These are phyloP conservation scores for Trematomus bernacchii DNA, from an alignment of 2,797 vertebrate species.

Conservation along the genomic window DNA sequence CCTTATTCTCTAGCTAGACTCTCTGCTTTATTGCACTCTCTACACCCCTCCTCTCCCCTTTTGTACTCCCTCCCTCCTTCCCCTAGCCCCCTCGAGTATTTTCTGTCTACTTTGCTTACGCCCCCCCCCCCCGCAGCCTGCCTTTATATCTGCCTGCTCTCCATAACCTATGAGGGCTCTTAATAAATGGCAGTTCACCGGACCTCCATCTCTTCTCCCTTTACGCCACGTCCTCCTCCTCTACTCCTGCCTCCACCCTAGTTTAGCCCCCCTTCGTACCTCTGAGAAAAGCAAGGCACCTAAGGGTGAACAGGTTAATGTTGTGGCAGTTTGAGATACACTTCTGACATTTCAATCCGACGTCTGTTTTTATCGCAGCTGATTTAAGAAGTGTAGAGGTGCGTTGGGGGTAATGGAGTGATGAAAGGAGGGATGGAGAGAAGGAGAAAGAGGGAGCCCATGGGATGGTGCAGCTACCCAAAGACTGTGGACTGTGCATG, in stretches of 20 bases:
- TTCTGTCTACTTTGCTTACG: slow-evolving; percentile 66
- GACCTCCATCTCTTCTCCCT: slow-evolving; percentile 7
- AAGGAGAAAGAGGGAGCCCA: slow-evolving; percentile 30
- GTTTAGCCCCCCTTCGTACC: slow-evolving; percentile 13
- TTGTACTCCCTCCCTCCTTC: slow-evolving; percentile 2
- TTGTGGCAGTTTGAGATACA: slow-evolving; percentile 88
- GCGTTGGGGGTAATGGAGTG: slow-evolving; percentile 50
- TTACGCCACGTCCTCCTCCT: slow-evolving; percentile 5
- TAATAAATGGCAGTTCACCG: slow-evolving; percentile 80
- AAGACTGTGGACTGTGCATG: slow-evolving; percentile 50
- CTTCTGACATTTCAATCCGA: slow-evolving; percentile 87
- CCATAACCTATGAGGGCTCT: slow-evolving; percentile 74
- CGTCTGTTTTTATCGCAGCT: slow-evolving; percentile 86
- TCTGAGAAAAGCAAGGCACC: slow-evolving; percentile 71
- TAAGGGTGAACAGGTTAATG: slow-evolving; percentile 87
- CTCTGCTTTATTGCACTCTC: slow-evolving; percentile 48
- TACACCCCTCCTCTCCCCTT: not conserved
- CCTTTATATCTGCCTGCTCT: slow-evolving; percentile 61
- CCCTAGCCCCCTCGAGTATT: slow-evolving; percentile 40
- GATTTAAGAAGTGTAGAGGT: slow-evolving; percentile 81
- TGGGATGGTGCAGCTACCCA: slow-evolving; percentile 49
- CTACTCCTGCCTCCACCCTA: slow-evolving; percentile 10
- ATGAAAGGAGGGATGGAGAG: slow-evolving; percentile 41
- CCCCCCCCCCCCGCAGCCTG: slow-evolving; percentile 31
- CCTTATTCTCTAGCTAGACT: slow-evolving; percentile 37